Evolutionary conservation across 2,797 vertebrate species (phyloP), one percentile per base, ranked within the genome.

Genomic region (Pipistrellus pygmaeus): DNA sequence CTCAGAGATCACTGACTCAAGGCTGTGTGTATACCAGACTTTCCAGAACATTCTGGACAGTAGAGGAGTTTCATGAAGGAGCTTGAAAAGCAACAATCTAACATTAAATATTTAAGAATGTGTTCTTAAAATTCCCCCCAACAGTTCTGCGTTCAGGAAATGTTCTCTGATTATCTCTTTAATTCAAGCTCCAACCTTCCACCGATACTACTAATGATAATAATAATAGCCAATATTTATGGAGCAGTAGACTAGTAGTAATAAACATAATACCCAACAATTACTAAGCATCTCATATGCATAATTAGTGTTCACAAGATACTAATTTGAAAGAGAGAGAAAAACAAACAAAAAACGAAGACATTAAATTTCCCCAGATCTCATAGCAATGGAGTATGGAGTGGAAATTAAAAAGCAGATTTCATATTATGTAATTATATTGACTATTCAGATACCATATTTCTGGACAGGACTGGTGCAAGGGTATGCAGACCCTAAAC

Each of bases 401-500:
- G 15, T 35, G 5, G 27, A 93, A 72, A 85, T 73, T 44, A 86
- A 27, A 85, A 89, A 85, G 30, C 8, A 85, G 46, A 86, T 83
- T 88, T 30, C 18, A 77, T 38, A 60, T 66, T 71, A 77, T 51
- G 6, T 57, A 30, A 64, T 48, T 44, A 1, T 32, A 32, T 14
- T 81, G 60, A n/a, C 18, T 5, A 44, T 18, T 1, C 0, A 41
- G 17, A 55, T n/a, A 25, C 13, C 12, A 18, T 66, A 72, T 84
- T 78, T 66, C 17, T 71, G 25, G 12, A 10, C 30, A 53, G 3
- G 18, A 8, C 3, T 85, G 4, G 32, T 7, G 0, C 5, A 60
- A 46, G 4, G 2, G 2, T 75, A 44, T 44, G 44, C 44, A 44
- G 13, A 62, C 17, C 1, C 10, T 51, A 64, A 14, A 35, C 27